A percentile compares a stretch with the other conserved stretches of the same genome.
These are phyloP conservation scores for Pherbina coryleti DNA, from an alignment of 2,888 invertebrate genomes.

Conservation along the genomic window DNA sequence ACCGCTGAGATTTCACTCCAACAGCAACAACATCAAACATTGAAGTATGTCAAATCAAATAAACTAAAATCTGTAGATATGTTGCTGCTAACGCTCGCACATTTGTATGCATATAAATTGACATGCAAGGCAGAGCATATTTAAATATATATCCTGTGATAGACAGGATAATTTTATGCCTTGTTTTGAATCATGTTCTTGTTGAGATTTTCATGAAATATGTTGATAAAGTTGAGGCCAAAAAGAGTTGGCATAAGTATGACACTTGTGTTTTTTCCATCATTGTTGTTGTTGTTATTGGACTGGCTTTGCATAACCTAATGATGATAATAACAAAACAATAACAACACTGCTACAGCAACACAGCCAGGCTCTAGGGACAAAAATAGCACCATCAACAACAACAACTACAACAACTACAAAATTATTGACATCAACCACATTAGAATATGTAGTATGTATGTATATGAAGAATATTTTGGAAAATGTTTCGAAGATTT, in stretches of 20 bases:
- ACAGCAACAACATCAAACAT: background rate
- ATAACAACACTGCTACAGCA: no score
- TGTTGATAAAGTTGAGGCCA: background rate
- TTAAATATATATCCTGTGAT: background rate
- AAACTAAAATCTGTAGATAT: slow-evolving; percentile 1
- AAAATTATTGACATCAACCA: no score
- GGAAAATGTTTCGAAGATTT: no score
- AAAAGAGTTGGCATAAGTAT: background rate
- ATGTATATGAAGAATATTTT: no score
- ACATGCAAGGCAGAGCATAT: slow-evolving; percentile 13
- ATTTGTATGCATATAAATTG: slow-evolving; percentile 19
- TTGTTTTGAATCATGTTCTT: background rate
- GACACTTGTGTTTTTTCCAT: background rate
- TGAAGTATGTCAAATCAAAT: slow-evolving; percentile 29
- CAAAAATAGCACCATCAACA: no score
- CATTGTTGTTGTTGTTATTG: background rate
- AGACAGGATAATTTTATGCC: background rate
- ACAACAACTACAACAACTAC: no score
- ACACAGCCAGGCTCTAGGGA: no score
- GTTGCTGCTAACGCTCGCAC: no score
- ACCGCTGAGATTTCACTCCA: background rate
- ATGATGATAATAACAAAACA: no score
- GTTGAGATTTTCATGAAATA: background rate
- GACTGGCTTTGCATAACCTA: no score
- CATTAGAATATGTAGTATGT: no score